Evolutionary conservation across 2,888 invertebrate genomes (phyloP), one percentile per base, ranked within the genome.

Genomic region (Chalcosyrphus nemorum): DNA sequence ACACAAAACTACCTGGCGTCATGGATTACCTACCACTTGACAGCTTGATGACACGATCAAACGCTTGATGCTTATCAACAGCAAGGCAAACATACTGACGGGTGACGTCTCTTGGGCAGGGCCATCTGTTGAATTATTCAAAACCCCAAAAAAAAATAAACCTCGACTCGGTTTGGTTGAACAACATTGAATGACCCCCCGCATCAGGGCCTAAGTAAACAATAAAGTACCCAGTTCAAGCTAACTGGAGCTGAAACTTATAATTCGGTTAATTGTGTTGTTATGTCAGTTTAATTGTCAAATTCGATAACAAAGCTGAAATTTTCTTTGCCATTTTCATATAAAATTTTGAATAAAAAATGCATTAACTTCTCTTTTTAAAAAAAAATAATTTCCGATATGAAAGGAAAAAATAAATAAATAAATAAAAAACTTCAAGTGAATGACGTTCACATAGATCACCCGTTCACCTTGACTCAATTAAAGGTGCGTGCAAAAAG

Each of bases 381-480:
- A n/a, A n/a, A n/a, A n/a, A n/a, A n/a, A n/a, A n/a, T n/a, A n/a
- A n/a, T n/a, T n/a, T n/a, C n/a, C n/a, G n/a, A n/a, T n/a, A n/a
- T n/a, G n/a, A n/a, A n/a, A n/a, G n/a, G n/a, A n/a, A n/a, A n/a
- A n/a, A n/a, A n/a, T n/a, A n/a, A n/a, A n/a, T n/a, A n/a, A n/a
- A n/a, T n/a, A n/a, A n/a, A n/a, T n/a, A n/a, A n/a, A n/a, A n/a
- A n/a, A n/a, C n/a, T n/a, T n/a, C n/a, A n/a, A 68, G 11, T 35
- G 19, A 50, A 15, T 50, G 43, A 17, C 59, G 17, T 47, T 32
- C 45, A 35, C 21, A 11, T n/a, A 27, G 47, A 52, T 63, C 71
- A 66, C 85, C 80, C 56, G 85, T 21, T 85, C 85, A 70, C 85
- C 85, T 85, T 85, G 85, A 71, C 85, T 85, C 47, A 85, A 32